A percentile compares a stretch with the other conserved stretches of the same genome.
These are phyloP conservation scores for Andricus quercusramuli DNA, from an alignment of 2,888 invertebrate genomes.

Conservation along the genomic window DNA sequence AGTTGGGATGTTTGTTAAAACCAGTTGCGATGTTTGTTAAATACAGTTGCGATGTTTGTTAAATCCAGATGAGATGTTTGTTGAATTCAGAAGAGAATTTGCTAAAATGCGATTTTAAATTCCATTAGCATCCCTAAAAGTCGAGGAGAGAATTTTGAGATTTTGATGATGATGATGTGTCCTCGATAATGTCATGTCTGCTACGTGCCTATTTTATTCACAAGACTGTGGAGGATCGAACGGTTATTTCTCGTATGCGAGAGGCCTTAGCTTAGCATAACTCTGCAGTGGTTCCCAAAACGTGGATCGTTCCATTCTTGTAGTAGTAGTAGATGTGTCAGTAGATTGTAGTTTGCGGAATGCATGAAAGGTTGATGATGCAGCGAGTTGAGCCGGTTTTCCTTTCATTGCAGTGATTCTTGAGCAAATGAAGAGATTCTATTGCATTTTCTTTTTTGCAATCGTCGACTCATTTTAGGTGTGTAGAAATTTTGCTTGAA, in stretches of 20 bases:
- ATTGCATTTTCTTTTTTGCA: not conserved
- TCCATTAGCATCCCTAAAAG: not conserved
- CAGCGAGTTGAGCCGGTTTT: not conserved
- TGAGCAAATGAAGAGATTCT: not conserved
- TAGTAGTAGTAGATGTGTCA: not conserved
- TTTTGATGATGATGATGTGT: constrained; percentile 16
- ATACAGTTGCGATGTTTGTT: not conserved
- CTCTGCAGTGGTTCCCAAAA: constrained; percentile 40
- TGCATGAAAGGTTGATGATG: not conserved
- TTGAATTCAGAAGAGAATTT: not conserved
- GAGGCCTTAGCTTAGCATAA: constrained; percentile 36
- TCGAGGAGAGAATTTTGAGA: not conserved
- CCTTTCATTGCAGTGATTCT: constrained; percentile 6
- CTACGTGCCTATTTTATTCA: constrained; percentile 9
- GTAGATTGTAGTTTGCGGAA: constrained; percentile 2
- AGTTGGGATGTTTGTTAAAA: not conserved
- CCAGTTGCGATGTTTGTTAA: not conserved
- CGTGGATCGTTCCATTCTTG: not conserved
- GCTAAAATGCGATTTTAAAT: not conserved
- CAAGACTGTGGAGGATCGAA: constrained; percentile 4
- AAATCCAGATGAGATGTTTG: not conserved
- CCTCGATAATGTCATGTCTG: constrained; percentile 21
- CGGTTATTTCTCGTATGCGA: constrained; percentile 27
- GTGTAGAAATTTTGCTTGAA: not conserved
- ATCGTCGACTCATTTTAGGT: not conserved